Percentiles rank a stretch among this genome's conserved stretches.
phyloP scores from a whole-genome alignment of 1,140 invertebrate species.

The Radopholus similis region DNA sequence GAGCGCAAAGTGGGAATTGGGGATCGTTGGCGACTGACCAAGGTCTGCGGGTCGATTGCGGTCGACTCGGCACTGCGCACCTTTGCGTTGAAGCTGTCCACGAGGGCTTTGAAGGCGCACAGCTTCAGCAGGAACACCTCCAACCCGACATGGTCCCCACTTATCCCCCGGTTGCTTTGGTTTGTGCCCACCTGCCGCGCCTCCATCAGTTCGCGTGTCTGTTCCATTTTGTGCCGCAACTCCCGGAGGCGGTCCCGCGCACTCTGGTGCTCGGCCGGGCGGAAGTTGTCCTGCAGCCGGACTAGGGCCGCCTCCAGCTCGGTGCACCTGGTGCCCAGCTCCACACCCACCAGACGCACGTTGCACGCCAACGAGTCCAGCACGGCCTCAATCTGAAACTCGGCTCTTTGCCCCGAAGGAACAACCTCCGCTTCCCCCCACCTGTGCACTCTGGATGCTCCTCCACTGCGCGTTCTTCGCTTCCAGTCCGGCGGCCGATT shows the following conservation, averaged over 20 bases:
- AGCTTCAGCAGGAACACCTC: conserved; percentile 14
- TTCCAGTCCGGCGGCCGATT: conserved; percentile 14
- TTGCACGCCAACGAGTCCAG: background rate
- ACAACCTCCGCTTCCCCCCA: background rate
- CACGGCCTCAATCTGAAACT: conserved; percentile 14
- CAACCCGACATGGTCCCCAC: background rate
- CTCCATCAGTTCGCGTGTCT: background rate
- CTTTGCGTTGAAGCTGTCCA: conserved; percentile 19
- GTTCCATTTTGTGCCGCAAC: background rate
- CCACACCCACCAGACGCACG: background rate
- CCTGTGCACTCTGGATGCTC: conserved; percentile 11
- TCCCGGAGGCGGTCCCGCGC: background rate
- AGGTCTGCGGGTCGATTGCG: conserved; percentile 5
- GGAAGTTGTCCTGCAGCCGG: conserved; percentile 13
- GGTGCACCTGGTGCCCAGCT: background rate
- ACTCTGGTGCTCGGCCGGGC: background rate
- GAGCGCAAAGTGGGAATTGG: background rate
- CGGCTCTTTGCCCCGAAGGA: background rate
- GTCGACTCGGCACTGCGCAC: background rate
- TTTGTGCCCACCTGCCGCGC: background rate
- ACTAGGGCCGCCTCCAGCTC: background rate
- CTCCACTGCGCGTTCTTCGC: conserved; percentile 23
- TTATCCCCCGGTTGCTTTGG: background rate
- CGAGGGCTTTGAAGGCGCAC: conserved; percentile 16
- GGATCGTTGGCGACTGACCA: background rate